phyloP scores from a whole-genome alignment of 2,113 vertebrate genomes.

The Gasterosteus nipponicus region DNA sequence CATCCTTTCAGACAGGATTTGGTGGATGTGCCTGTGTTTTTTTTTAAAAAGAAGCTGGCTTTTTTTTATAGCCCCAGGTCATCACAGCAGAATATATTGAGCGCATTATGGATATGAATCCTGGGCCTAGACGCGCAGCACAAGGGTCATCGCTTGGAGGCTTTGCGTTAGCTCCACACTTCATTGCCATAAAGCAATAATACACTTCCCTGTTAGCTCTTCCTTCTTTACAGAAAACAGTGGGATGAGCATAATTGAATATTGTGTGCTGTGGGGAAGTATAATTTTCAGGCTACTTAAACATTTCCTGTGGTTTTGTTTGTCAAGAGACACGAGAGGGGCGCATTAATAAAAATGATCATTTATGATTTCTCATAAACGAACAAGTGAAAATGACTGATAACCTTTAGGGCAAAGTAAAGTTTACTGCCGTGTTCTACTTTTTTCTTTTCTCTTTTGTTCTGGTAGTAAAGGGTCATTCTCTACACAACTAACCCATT shows the following conservation, averaged over 20 bases:
- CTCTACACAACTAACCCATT: slow-evolving; percentile 47
- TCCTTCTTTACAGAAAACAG: slow-evolving; percentile 64
- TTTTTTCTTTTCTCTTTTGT: slow-evolving; percentile 60
- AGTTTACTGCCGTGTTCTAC: slow-evolving; percentile 39
- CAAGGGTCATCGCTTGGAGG: slow-evolving; percentile 81
- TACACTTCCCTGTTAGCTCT: slow-evolving; percentile 75
- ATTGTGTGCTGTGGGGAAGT: slow-evolving; percentile 70
- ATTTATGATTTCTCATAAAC: slow-evolving; percentile 51
- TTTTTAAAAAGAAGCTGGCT: slow-evolving; percentile 65
- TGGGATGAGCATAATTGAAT: slow-evolving; percentile 74
- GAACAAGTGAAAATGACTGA: slow-evolving; percentile 40
- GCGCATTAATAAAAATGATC: slow-evolving; percentile 47
- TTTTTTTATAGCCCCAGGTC: slow-evolving; percentile 77
- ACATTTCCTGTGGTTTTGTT: slow-evolving; percentile 67
- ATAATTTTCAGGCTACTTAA: slow-evolving; percentile 68
- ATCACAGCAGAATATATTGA: slow-evolving; percentile 84
- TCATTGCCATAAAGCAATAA: slow-evolving; percentile 83
- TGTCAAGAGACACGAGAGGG: slow-evolving; percentile 57
- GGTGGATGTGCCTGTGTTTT: slow-evolving; percentile 77
- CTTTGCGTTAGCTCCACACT: slow-evolving; percentile 76
- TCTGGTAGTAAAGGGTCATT: slow-evolving; percentile 58
- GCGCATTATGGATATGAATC: slow-evolving; percentile 86
- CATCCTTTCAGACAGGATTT: slow-evolving; percentile 78
- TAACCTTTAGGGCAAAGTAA: slow-evolving; percentile 42
- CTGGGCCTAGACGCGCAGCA: slow-evolving; percentile 74